Percentiles rank a stretch among this genome's conserved stretches.
phyloP scores from a whole-genome alignment of 2,113 vertebrate genomes.

The Triplophysa dalaica region DNA sequence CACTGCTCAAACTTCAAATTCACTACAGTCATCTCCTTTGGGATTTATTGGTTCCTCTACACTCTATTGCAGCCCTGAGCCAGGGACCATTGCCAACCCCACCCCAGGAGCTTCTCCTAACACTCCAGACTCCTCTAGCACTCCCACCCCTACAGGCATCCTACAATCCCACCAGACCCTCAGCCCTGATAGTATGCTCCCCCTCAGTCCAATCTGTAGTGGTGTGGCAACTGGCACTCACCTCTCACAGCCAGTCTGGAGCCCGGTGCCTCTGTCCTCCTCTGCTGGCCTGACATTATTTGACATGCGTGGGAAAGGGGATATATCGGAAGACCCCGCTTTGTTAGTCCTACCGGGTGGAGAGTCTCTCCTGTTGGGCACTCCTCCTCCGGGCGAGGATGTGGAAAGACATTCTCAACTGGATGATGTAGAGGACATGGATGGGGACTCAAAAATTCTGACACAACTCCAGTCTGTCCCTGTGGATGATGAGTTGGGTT shows the following conservation, averaged over 20 bases:
- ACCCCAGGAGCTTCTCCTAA: conserved; percentile 56
- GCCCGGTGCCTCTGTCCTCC: conserved; percentile 67
- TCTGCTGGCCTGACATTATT: conserved; percentile 74
- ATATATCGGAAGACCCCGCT: conserved; percentile 73
- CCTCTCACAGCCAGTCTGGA: conserved; percentile 71
- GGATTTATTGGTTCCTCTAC: conserved; percentile 69
- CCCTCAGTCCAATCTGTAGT: conserved; percentile 73
- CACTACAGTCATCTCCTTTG: conserved; percentile 62
- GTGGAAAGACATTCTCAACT: conserved; percentile 65
- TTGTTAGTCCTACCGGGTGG: conserved; percentile 78
- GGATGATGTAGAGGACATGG: conserved; percentile 75
- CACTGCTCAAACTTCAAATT: conserved; percentile 45
- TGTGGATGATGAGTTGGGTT: conserved; percentile 80
- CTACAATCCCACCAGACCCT: conserved; percentile 52
- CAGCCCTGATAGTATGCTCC: conserved; percentile 74
- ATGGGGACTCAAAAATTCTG: conserved; percentile 79
- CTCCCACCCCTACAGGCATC: conserved; percentile 45
- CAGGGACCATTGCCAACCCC: conserved; percentile 48
- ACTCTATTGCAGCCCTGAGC: conserved; percentile 63
- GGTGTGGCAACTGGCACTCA: conserved; percentile 61
- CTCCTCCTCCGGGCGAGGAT: conserved; percentile 73
- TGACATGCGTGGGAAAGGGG: conserved; percentile 73
- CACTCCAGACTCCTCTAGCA: conserved; percentile 58
- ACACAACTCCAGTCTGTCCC: conserved; percentile 88
- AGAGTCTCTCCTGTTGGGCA: conserved; percentile 77